A percentile compares a stretch with the other conserved stretches of the same genome.
Conservation (phyloP, 2,797 vertebrate species). For the Synanceia verrucosa region DNA sequence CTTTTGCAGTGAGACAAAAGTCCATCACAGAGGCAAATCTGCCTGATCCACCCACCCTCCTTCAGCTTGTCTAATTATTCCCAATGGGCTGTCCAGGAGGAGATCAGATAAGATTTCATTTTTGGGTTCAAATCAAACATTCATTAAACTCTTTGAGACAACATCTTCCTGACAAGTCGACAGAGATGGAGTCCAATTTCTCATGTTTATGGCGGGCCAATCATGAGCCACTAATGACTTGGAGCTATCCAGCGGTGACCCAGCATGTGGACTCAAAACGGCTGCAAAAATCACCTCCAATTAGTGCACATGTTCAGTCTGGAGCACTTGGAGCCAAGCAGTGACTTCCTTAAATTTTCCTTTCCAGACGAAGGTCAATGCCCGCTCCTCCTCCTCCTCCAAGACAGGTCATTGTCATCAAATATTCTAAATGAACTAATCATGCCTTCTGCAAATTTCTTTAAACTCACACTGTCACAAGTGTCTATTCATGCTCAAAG, state of each 20-base stretch:
- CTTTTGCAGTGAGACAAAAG: conserved; percentile 63
- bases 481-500: conserved; percentile 71
- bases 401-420: conserved; percentile 74
- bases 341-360: conserved; percentile 7
- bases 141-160: conserved; percentile 58
- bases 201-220: conserved; percentile 44
- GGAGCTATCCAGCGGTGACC: conserved; percentile 42
- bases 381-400: conserved; percentile 61
- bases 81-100: conserved; percentile 79
- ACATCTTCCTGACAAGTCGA: conserved; percentile 52
- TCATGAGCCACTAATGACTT: conserved; percentile 44
- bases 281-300: conserved; percentile 58
- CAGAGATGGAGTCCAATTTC: conserved; percentile 28
- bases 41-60: conserved; percentile 57
- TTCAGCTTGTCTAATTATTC: conserved; percentile 66
- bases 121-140: conserved; percentile 64
- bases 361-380: conserved; percentile 23
- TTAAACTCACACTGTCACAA: conserved; percentile 55
- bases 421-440: conserved; percentile 45
- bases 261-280: conserved; percentile 48
- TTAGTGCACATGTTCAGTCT: conserved; percentile 42
- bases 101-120: conserved; percentile 64
- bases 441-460: conserved; percentile 69
- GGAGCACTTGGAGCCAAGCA: conserved; percentile 34
- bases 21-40: conserved; percentile 60